Evolutionary conservation across 1,140 invertebrate species (phyloP), one percentile per base, ranked within the genome.

Genomic region (Palaemon carinicauda): DNA sequence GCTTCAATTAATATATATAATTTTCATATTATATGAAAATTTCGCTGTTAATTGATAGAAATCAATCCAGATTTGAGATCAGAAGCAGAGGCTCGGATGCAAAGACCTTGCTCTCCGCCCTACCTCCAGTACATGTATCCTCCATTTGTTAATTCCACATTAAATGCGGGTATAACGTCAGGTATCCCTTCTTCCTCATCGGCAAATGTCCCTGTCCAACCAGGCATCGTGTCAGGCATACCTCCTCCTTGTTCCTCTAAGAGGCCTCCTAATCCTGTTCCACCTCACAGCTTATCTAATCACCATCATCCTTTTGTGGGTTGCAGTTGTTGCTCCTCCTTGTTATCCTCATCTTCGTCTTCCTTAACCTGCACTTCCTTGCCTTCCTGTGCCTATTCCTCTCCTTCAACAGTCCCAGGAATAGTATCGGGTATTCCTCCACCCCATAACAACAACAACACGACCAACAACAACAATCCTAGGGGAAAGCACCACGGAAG

Each of bases 81-180:
- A 93, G 96, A 97, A 91, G 96, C 97, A 86, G 96, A 97, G 93
- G 95, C 95, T 91, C 94, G 96, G 91, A 97, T 97, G 96, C 96
- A 96, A 90, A 93, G 96, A 89, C 94, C 95, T 91, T 95, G 96
- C 90, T 91, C 95, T 77, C 95, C 95, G 73, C 94, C 95, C 80
- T 94, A 94, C 80, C 93, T 95, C 88, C 90, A 89, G 69, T 41
- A 41, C 53, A 80, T 82, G 69, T 69, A 69, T 80, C 77, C 84
- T 54, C 15, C 51, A 41, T 51, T 86, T 29, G 21, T 69, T 60
- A 65, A 54, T 31, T 51, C 75, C 10, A 52, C 83, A 29, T 56
- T 86, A 14, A 73, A 31, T 29, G 54, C 53, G 17, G 80, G 88
- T 52, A 89, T 90, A 29, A 85, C 81, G 12, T 53, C 80, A 53